Base-by-base conservation (phyloP, 1,140 invertebrate species). In the Drosophila teissieri region DNA sequence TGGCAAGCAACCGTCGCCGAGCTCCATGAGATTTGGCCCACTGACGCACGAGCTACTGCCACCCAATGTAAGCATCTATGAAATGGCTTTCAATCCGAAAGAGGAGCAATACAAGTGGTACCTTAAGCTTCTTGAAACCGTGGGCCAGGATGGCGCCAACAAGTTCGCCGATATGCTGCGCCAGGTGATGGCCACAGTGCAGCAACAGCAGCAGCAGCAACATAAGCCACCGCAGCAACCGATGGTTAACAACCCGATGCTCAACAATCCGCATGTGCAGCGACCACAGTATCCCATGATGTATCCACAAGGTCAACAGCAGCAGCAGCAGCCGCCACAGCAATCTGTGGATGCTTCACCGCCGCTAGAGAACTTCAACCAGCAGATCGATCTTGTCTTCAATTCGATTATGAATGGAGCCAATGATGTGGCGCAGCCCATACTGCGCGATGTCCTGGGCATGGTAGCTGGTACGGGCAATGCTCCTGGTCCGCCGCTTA, bases 81-180 rank as follows among this genome's bases (percentile, higher is more conserved):
- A 92, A 19, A 92, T 92, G 91, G 88, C 91, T 3, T 90, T 90
- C 39, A 90, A 92, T 46, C 73, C 92, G 1, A 92, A 92, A 69
- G 92, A 92, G 36, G 84, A 88, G 56, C 92, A 93, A 62, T 92
- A 92, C 36, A 91, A 92, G 53, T 92, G 91, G 91, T 92, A 90
- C 40, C 61, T 85, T 6, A 91, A 91, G 19, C 78, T 92, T 6
- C 65, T 88, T 4, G 91, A 92, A 45, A 81, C 79, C 0, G 90
- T 92, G 57, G 92, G 92, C 1, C 91, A 92, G 64, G 91, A 92
- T 12, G 91, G 91, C 2, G 90, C 91, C 17, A 91, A 92, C 40
- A 92, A 92, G 53, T 92, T 92, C 46, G 82, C 85, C 10, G 91
- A 92, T n/a, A 89, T 91, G 69, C 37, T 92, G 4, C 70, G 90